Conservation (phyloP, 2,888 invertebrate genomes). For the Zeuzera pyrina region DNA sequence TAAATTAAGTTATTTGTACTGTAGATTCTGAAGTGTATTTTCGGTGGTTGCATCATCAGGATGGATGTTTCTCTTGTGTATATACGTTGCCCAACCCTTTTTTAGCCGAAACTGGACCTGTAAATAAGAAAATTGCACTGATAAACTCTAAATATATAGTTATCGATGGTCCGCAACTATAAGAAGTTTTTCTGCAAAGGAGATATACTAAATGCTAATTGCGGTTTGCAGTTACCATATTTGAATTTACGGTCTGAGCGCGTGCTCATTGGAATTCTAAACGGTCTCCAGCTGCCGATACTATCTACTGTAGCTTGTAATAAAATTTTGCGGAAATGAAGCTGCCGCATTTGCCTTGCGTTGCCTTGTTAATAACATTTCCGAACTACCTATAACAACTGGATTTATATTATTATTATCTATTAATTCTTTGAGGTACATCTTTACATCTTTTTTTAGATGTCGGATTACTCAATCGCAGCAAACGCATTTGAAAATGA, state of each 20-base stretch:
- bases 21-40: conserved; percentile 17
- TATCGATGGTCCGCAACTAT: conserved; percentile 27
- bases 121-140: conserved; percentile 27
- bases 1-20: conserved; percentile 38
- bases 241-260: conserved; percentile 49
- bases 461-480: too few relatives aligned
- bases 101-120: conserved; percentile 44
- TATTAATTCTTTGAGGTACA: too few relatives aligned
- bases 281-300: conserved; percentile 39
- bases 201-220: conserved; percentile 57
- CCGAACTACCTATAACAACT: too few relatives aligned
- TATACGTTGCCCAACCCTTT: conserved; percentile 62
- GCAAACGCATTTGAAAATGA: conserved; percentile 36
- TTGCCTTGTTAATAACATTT: too few relatives aligned
- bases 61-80: conserved; percentile 61
- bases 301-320: conserved; percentile 29
- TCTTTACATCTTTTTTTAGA: too few relatives aligned
- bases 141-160: conserved; percentile 5
- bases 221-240: conserved; percentile 56
- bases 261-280: conserved; percentile 46
- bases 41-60: conserved; percentile 28
- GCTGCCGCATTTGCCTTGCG: too few relatives aligned
- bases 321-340: conserved; percentile 31
- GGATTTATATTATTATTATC: too few relatives aligned
- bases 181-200: conserved; percentile 31